Conservation (phyloP, 2,113 vertebrate species). For the Chionodraco myersi region DNA sequence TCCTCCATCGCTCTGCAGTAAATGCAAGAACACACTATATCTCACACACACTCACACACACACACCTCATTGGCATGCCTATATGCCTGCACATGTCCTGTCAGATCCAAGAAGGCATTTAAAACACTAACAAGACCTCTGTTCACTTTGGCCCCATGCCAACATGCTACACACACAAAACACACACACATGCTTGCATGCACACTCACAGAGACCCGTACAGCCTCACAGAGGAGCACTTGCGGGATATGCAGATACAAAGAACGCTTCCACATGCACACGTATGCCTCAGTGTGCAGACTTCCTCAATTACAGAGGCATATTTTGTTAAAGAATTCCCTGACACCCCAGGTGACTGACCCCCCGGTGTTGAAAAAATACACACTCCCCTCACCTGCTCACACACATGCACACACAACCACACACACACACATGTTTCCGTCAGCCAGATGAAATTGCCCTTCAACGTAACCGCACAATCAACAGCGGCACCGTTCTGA, state of each 20-base stretch:
- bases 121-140: constrained; percentile 71
- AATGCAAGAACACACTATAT: constrained; percentile 27
- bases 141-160: constrained; percentile 70
- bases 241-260: constrained; percentile 45
- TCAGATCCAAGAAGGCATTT: constrained; percentile 69
- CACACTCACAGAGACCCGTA: background rate
- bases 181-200: background rate
- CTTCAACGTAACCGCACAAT: constrained; percentile 79
- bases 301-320: constrained; percentile 75
- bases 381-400: constrained; percentile 39
- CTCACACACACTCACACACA: constrained; percentile 42
- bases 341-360: constrained; percentile 76
- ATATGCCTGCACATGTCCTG: constrained; percentile 70
- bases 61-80: constrained; percentile 63
- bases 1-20: constrained; percentile 32
- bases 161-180: constrained; percentile 28
- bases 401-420: background rate
- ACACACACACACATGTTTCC: constrained; percentile 56
- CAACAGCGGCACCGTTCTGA: constrained; percentile 64
- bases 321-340: constrained; percentile 79
- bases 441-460: constrained; percentile 75
- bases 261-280: background rate
- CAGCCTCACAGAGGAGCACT: constrained; percentile 31
- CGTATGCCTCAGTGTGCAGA: constrained; percentile 27
- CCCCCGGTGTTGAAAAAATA: constrained; percentile 73